Base-by-base conservation (phyloP, 2,888 invertebrate genomes). In the Drosophila colorata region DNA sequence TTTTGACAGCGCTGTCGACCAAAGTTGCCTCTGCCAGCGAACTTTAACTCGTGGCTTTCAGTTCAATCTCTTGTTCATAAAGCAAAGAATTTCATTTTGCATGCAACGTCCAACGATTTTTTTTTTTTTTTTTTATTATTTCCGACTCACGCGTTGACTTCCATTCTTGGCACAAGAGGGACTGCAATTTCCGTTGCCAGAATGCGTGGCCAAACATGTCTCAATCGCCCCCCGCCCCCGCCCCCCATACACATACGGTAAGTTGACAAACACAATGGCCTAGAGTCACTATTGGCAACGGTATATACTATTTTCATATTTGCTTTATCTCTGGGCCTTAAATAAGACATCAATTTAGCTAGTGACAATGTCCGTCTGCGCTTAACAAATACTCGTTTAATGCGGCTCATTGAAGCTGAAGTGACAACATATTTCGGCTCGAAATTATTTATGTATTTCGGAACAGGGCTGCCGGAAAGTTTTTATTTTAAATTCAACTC, bases 301-400 rank as follows among this genome's bases (percentile, higher is more conserved):
- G 43, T 53, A 9, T 28, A 0, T 28, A 6, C n/a, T 23, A 8
- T 28, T 8, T 28, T 28, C 9, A 41, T 55, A 41, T 63, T 46
- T 48, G 46, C 51, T 55, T 60, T 65, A 33, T 37, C 44, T 23
- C 25, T n/a, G 20, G 47, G 43, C 16, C 43, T 56, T 35, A 65
- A 69, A 67, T 68, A 64, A 47, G 66, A 76, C 66, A 63, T 64
- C 61, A 69, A 66, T 74, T 69, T 53, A 40, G 44, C 38, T 40
- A 53, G 52, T 41, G 69, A 51, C 55, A 73, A 41, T 49, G 48
- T 52, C 60, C 60, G 56, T 68, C 57, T 63, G 33, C 47, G 41
- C 49, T 63, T 14, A 56, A 59, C 58, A 59, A 56, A 60, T 59
- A 18, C 16, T 13, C 40, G n/a, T 11, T n/a, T 20, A 70, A 75